These are phyloP conservation scores for Megaceryle alcyon DNA, from an alignment of 2,797 vertebrate genomes.

Conservation along the genomic window DNA sequence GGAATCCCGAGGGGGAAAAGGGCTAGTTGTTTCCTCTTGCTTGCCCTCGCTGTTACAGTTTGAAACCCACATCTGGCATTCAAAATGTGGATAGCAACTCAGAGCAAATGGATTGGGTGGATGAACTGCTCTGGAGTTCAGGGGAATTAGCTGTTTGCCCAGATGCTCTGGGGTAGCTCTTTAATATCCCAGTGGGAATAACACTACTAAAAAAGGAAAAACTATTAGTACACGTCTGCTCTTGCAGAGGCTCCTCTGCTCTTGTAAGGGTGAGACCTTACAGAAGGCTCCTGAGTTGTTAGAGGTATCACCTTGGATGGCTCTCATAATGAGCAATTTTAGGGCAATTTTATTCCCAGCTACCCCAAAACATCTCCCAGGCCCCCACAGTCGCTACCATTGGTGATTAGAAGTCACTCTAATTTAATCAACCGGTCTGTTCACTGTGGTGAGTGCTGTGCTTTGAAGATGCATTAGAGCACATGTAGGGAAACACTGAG, in stretches of 20 bases:
- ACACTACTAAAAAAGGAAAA: slow-evolving; percentile 64
- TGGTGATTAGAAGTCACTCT: slow-evolving; percentile 6
- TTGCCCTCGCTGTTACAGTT: accelerated
- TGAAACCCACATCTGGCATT: neutral
- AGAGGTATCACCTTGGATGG: neutral
- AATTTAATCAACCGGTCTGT: slow-evolving; percentile 58
- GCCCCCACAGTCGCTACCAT: neutral
- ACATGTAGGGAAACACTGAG: slow-evolving; percentile 33
- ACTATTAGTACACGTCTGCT: slow-evolving; percentile 60
- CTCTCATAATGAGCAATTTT: neutral
- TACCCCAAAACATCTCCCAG: neutral
- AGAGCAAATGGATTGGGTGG: neutral
- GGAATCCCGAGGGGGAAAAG: neutral
- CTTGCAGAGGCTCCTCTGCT: slow-evolving; percentile 33
- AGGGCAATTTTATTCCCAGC: neutral
- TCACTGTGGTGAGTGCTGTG: neutral
- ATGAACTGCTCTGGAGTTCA: neutral
- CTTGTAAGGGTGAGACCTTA: slow-evolving; percentile 11
- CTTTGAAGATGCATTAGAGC: slow-evolving; percentile 58
- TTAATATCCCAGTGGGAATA: slow-evolving; percentile 45
- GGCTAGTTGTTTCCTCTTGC: neutral
- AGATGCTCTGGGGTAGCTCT: slow-evolving; percentile 52
- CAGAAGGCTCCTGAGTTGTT: neutral
- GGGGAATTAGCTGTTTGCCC: slow-evolving; percentile 44
- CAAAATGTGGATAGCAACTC: neutral